Evolutionary conservation across 2,888 invertebrate genomes (phyloP), one percentile per base, ranked within the genome.

Genomic region (Aphidius colemani): DNA sequence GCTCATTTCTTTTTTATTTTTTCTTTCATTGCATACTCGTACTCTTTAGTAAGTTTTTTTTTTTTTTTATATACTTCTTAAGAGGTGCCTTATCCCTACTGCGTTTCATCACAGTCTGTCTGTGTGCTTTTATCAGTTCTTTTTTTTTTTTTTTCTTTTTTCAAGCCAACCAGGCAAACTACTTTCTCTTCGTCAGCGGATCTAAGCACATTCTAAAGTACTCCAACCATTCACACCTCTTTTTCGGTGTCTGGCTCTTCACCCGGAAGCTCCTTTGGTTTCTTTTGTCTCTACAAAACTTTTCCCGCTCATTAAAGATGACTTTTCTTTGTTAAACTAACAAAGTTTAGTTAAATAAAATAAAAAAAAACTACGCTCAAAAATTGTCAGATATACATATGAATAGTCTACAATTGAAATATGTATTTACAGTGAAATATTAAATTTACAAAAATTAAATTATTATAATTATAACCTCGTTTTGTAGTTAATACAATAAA

Each of bases 81-180:
- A 30, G 30, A 30, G n/a, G 46, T 45, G 57, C 45, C 57, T 46
- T 57, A 57, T 57, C 46, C 45, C 45, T 7, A 46, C 46, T 43
- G 44, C 63, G 53, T 65, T 66, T 63, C 50, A 63, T 59, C 61
- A 63, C 64, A 11, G 59, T 45, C 49, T 57, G 65, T 61, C 64
- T 53, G 50, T 50, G 48, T 55, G 50, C 62, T 57, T 65, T 64
- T 53, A 63, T 65, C 58, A 51, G 64, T 59, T 58, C 49, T 51
- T 43, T 57, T 44, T 58, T 60, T 55, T 59, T 55, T 30, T 30
- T 30, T 30, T 30, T 18, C 3, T 57, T 60, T 63, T 67, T 62
- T 53, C 61, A 58, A 59, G 63, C 64, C 66, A 63, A 65, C 53
- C 65, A 58, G 66, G 68, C 65, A 68, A 67, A 70, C 71, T 69